A percentile compares a stretch with the other conserved stretches of the same genome.
These are phyloP conservation scores for Penelope pileata DNA, from an alignment of 2,113 vertebrate species.

Conservation along the genomic window DNA sequence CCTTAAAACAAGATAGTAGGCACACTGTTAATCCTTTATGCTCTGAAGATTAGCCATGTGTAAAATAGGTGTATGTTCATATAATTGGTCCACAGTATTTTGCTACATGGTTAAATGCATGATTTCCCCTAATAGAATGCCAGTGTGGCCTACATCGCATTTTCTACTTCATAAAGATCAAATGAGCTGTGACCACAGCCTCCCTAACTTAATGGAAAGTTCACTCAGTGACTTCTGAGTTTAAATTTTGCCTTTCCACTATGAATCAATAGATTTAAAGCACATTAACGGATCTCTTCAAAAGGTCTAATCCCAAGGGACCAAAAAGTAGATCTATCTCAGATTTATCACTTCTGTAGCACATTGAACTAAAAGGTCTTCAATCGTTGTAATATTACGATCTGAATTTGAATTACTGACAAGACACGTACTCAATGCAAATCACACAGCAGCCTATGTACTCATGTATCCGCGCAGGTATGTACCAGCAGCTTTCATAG, in stretches of 20 bases:
- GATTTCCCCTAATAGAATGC: slow-evolving; percentile 80
- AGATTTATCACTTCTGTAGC: slow-evolving; percentile 55
- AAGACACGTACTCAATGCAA: neutral
- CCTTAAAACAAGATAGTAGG: slow-evolving; percentile 65
- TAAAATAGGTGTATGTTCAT: slow-evolving; percentile 77
- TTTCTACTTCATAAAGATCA: slow-evolving; percentile 81
- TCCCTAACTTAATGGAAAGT: slow-evolving; percentile 81
- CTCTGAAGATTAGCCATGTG: slow-evolving; percentile 60
- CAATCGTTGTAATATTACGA: slow-evolving; percentile 16
- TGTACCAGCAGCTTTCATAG: neutral
- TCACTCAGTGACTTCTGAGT: slow-evolving; percentile 74
- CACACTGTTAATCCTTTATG: slow-evolving; percentile 66
- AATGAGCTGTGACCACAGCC: slow-evolving; percentile 81
- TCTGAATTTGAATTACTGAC: slow-evolving; percentile 35
- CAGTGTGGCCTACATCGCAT: slow-evolving; percentile 76
- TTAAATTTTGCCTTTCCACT: slow-evolving; percentile 75
- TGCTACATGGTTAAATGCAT: slow-evolving; percentile 77
- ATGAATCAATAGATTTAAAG: slow-evolving; percentile 76
- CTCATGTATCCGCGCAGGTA: neutral
- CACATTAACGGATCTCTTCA: slow-evolving; percentile 62
- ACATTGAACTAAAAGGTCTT: slow-evolving; percentile 3
- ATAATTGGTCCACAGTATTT: slow-evolving; percentile 77
- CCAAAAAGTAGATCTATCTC: slow-evolving; percentile 36
- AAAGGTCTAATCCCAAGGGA: slow-evolving; percentile 58
- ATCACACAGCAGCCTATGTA: neutral